Base-by-base conservation (phyloP, 2,888 invertebrate species). In the Cataglyphis albicans region DNA sequence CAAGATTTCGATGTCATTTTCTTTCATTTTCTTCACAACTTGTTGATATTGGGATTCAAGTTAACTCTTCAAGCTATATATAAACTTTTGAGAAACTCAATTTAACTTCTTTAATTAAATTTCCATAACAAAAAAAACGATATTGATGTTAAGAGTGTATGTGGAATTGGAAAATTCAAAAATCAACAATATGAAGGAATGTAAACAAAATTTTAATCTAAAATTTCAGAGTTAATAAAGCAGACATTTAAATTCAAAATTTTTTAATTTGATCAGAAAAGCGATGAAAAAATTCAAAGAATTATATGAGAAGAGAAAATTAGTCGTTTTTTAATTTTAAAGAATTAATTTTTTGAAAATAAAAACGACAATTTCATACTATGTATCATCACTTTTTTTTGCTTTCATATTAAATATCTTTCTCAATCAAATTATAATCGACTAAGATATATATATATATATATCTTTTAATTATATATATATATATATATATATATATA, bases 21-120 rank as follows among this genome's bases (percentile, higher is more conserved):
- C 57, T 18, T 55, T 76, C n/a, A 70, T 55, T 68, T 70, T 59
- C 57, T 18, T 55, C 9, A n/a, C 18, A 9, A n/a, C 29, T 76
- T 41, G 18, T 75, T 52, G 7, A 25, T 21, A 1, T 29, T 38
- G n/a, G 7, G 18, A 15, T 38, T 12, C 5, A 68, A 70, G 29
- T 1, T 25, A 25, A 25, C 21, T 21, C 7, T 25, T 25, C 41
- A 6, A 76, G n/a, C 5, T 57, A 55, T n/a, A 52, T 57, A 55
- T 52, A 52, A 52, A 32, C 25, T 4, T 55, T 25, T 57, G 12
- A 15, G 15, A n/a, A 68, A 10, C 10, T 29, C 61, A 55, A 65
- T 44, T 15, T 25, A 25, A 65, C 21, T 65, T 38, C 0, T 38
- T 65, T 48, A 21, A 35, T 65, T 65, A 21, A 44, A 25, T 21